Conservation (phyloP, 2,797 vertebrate species). For the Lagocephalus sceleratus region DNA sequence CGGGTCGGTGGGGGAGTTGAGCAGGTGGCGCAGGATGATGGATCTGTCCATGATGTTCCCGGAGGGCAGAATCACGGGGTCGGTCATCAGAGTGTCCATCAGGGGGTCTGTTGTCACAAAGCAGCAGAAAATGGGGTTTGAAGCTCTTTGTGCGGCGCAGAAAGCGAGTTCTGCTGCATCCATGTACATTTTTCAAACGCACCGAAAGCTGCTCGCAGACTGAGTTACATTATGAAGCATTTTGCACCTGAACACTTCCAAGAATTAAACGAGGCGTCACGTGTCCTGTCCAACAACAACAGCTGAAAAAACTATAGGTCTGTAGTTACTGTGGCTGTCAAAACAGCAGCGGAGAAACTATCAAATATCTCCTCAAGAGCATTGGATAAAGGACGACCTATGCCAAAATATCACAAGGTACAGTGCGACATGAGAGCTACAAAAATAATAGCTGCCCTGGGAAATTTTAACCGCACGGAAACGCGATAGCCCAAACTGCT, state of each 20-base stretch:
- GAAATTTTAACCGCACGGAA: constrained; percentile 50
- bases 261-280: too few relatives aligned
- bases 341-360: constrained; percentile 41
- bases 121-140: background rate
- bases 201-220: too few relatives aligned
- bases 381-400: constrained; percentile 13
- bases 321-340: constrained; percentile 23
- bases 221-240: too few relatives aligned
- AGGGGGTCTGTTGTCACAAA: constrained; percentile 83
- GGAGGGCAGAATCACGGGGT: constrained; percentile 93
- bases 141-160: background rate
- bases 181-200: too few relatives aligned
- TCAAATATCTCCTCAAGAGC: constrained; percentile 30
- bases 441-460: constrained; percentile 63
- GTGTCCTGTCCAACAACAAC: background rate
- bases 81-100: constrained; percentile 98
- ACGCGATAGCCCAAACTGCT: constrained; percentile 45
- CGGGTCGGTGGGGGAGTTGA: constrained; percentile 97
- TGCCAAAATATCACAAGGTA: constrained; percentile 57
- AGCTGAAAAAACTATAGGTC: background rate
- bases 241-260: too few relatives aligned
- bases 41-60: constrained; percentile 97
- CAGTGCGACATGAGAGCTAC: constrained; percentile 28
- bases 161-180: background rate
- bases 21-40: constrained; percentile 93